Conservation (phyloP, 2,113 vertebrate genomes). For the Puffinus mauretanicus region DNA sequence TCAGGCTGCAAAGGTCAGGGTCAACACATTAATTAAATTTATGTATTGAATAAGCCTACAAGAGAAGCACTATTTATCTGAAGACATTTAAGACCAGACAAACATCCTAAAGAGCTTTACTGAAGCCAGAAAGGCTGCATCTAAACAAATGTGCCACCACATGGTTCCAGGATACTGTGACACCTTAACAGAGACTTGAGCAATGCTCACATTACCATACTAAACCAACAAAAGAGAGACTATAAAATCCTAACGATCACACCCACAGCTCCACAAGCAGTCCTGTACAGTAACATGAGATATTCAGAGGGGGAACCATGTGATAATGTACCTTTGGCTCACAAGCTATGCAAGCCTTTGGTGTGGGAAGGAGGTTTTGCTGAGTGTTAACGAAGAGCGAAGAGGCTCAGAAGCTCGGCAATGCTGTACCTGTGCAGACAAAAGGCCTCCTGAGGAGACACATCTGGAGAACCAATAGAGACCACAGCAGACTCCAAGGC, state of each 20-base stretch:
- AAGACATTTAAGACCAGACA: neutral
- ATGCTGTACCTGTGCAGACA: neutral
- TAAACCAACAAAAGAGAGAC: neutral
- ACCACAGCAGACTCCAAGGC: neutral
- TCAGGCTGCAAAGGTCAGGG: neutral
- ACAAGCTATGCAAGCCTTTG: neutral
- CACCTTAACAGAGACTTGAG: neutral
- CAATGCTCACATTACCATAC: neutral
- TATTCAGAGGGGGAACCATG: neutral
- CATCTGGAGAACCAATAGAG: constrained; percentile 30
- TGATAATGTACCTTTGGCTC: neutral
- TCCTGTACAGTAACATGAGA: neutral
- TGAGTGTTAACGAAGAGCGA: neutral
- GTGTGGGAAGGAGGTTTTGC: neutral
- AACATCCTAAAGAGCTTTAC: neutral
- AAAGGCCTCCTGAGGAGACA: constrained; percentile 25
- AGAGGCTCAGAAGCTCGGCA: neutral
- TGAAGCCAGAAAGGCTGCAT: neutral
- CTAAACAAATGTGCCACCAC: neutral
- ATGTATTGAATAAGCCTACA: neutral
- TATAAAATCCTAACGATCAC: neutral
- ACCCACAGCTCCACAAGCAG: neutral
- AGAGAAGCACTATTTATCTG: neutral
- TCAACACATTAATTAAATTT: neutral
- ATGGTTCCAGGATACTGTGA: neutral